Percentiles rank a stretch among this genome's conserved stretches.
Conservation (phyloP, 2,797 vertebrate species). For the Pipistrellus nathusii region DNA sequence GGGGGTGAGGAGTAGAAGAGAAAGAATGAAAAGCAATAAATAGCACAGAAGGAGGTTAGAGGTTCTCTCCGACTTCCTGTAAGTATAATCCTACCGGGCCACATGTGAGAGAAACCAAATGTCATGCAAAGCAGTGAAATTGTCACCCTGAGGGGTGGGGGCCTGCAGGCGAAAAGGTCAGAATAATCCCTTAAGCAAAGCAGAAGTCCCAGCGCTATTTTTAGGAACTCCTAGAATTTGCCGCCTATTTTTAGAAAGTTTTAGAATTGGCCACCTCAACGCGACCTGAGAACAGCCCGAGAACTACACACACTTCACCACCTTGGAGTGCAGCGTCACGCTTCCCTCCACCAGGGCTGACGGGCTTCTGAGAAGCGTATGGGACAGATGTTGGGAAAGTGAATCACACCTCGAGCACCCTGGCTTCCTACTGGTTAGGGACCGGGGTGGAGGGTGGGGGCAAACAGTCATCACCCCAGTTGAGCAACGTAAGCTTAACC, state of each 20-base stretch:
- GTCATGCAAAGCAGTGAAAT: slow-evolving; percentile 82
- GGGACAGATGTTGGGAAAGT: slow-evolving; percentile 28
- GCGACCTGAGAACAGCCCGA: slow-evolving; percentile 9
- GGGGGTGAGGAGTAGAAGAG: slow-evolving; percentile 52
- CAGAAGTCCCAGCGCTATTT: slow-evolving; percentile 66
- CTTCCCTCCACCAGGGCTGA: background rate
- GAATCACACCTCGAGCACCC: slow-evolving; percentile 23
- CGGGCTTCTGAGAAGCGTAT: slow-evolving; percentile 35
- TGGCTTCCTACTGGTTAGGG: background rate
- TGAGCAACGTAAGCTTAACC: background rate
- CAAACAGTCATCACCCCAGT: background rate
- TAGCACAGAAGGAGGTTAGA: slow-evolving; percentile 74
- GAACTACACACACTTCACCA: slow-evolving; percentile 36
- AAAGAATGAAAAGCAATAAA: slow-evolving; percentile 74
- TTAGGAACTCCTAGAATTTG: slow-evolving; percentile 73
- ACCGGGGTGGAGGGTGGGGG: background rate
- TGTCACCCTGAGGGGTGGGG: slow-evolving; percentile 69
- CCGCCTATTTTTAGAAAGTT: slow-evolving; percentile 65
- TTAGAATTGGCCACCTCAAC: slow-evolving; percentile 69
- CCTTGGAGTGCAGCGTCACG: background rate
- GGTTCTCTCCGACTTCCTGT: slow-evolving; percentile 81
- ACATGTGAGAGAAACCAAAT: slow-evolving; percentile 81
- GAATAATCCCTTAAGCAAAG: slow-evolving; percentile 72
- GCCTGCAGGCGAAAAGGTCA: slow-evolving; percentile 76
- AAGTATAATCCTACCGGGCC: slow-evolving; percentile 72